These are phyloP conservation scores for Aplodontia rufa DNA, from an alignment of 2,113 vertebrate species.

Conservation along the genomic window DNA sequence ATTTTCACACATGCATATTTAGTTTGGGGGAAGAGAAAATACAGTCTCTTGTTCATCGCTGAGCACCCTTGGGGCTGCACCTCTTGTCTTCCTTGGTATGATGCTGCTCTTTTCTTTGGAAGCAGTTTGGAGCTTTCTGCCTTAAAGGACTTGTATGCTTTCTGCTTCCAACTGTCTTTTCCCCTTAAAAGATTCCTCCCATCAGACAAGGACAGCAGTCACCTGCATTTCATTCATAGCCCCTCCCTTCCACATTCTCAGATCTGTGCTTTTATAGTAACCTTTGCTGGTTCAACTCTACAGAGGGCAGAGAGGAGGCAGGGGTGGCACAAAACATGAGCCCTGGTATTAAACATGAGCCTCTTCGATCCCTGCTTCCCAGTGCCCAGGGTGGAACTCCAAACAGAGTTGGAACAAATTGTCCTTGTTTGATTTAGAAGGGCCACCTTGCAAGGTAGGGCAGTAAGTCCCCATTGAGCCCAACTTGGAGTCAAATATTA, in stretches of 20 bases:
- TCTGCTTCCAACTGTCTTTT: neutral
- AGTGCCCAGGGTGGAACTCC: neutral
- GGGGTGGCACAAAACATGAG: neutral
- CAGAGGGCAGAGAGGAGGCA: neutral
- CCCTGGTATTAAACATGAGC: neutral
- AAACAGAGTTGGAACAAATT: accelerated
- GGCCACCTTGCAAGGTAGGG: neutral
- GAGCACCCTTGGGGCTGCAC: neutral
- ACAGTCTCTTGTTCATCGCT: neutral
- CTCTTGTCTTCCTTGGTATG: neutral
- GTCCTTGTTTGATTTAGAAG: neutral
- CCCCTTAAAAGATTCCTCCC: neutral
- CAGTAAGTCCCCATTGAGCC: neutral
- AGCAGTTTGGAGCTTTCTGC: neutral
- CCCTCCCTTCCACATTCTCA: neutral
- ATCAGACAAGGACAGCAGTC: neutral
- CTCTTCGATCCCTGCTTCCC: neutral
- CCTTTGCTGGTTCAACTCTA: neutral
- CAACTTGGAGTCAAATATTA: neutral
- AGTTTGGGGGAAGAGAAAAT: neutral
- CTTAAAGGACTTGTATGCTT: neutral
- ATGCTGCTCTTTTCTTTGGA: neutral
- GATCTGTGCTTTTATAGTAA: neutral
- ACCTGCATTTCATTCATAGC: neutral
- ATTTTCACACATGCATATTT: neutral